Conservation (phyloP, 2,888 invertebrate genomes). For the Synanthedon formicaeformis region DNA sequence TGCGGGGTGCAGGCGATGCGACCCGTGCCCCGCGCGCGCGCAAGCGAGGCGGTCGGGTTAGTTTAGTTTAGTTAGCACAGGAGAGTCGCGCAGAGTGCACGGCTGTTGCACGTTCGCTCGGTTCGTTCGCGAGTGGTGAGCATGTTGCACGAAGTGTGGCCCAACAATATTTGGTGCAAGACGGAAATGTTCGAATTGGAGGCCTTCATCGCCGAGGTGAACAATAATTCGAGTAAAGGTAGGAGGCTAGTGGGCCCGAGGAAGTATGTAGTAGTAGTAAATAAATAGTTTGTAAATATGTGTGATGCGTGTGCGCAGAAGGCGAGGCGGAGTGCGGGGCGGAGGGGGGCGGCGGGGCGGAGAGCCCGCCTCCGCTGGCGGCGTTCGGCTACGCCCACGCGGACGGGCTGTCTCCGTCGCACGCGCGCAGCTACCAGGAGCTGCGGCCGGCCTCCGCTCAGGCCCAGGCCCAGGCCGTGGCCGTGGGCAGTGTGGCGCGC, state of each 20-base stretch:
- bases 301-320: conserved; percentile 39
- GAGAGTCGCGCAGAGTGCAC: neutral
- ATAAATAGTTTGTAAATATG: conserved; percentile 5
- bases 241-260: conserved; percentile 8
- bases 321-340: conserved; percentile 27
- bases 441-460: conserved; percentile 32
- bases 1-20: conserved; percentile 18
- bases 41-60: conserved; percentile 4
- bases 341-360: conserved; percentile 29
- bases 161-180: conserved; percentile 31
- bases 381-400: conserved; percentile 49
- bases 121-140: neutral
- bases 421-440: conserved; percentile 64
- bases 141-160: conserved; percentile 57
- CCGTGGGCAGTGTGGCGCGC: conserved; percentile 31
- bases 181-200: conserved; percentile 45
- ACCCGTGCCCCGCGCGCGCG: conserved; percentile 4
- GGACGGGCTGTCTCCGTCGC: conserved; percentile 43
- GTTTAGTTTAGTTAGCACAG: neutral
- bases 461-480: too few species aligned
- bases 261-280: too few species aligned
- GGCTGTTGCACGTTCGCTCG: neutral
- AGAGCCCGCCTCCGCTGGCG: conserved; percentile 50
- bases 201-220: conserved; percentile 50
- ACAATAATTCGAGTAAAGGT: conserved; percentile 49